Evolutionary conservation across 2,888 invertebrate species (phyloP), one percentile per base, ranked within the genome.

Genomic region (Tridacna crocea): DNA sequence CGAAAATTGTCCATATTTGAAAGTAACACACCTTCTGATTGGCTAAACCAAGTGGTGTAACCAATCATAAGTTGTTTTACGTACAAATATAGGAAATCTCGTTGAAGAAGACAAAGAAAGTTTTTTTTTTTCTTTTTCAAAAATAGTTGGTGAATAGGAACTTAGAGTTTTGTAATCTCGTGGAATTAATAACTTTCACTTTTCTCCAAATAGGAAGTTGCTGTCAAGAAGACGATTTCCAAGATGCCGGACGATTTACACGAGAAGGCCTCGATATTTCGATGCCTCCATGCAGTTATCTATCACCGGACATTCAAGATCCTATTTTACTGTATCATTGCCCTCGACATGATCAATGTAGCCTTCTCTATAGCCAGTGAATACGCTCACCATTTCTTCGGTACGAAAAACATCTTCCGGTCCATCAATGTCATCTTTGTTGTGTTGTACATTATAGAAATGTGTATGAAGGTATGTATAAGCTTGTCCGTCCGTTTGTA

Each of bases 401-500:
- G 79, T 17, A 82, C 82, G 68, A 84, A 81, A 36, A 73, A 86
- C 60, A 78, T 88, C 27, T 87, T 90, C 77, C 76, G 87, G 17
- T 77, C 85, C 24, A 68, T 91, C 65, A 92, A 92, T 77, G 83
- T 90, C 47, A 66, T 87, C 24, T 89, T 90, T 82, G 88, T 92
- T 17, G 72, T 80, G 15, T 72, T 93, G 26, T 93, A 92, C 75
- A 85, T 89, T 3, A n/a, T 90, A 17, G 92, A 93, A 84, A 87
- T 88, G 11, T 46, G 88, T 11, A 55, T 90, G 10, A 92, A 92
- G 89, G 93, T 92, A 80, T 79, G 84, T 70, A 19, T 58, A 22
- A 36, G 26, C 17, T 19, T 63, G 22, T 12, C 10, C 11, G 17
- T 11, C 13, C 51, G 51, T 17, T 51, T 17, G 51, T 51, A 51